Percentiles rank a stretch among this genome's conserved stretches.
Evolutionary conservation across 2,888 invertebrate species (phyloP).

Genomic region (Nemurella pictetii): DNA sequence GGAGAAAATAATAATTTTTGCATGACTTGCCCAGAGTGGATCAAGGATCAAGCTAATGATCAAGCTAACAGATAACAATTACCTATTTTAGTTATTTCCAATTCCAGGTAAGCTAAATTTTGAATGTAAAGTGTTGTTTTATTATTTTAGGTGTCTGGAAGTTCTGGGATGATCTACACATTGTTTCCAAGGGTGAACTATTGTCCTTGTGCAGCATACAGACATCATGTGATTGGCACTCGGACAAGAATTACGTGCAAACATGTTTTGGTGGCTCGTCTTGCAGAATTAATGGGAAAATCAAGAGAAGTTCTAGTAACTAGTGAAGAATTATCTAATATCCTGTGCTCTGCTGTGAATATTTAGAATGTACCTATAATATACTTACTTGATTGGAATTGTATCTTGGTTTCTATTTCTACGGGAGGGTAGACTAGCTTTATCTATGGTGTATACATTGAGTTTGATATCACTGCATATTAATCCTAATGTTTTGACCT

Average conservation of each 20-base stretch:
- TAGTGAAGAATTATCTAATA: constrained; percentile 28
- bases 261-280: constrained; percentile 39
- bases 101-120: not conserved
- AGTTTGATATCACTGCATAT: no score
- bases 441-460: no score
- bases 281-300: constrained; percentile 37
- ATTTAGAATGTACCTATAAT: no score
- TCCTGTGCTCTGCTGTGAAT: constrained; percentile 31
- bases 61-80: no score
- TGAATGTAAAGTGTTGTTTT: not conserved
- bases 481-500: no score
- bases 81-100: no score
- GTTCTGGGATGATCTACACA: constrained; percentile 40
- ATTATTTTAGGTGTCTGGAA: constrained; percentile 39
- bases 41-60: no score
- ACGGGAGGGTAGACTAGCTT: no score
- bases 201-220: constrained; percentile 41
- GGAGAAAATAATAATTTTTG: no score
- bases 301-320: constrained; percentile 24
- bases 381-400: no score
- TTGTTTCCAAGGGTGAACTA: constrained; percentile 40
- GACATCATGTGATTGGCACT: constrained; percentile 38
- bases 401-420: no score
- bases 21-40: no score
- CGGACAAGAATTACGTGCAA: constrained; percentile 39